Conservation (phyloP, 2,797 vertebrate genomes). For the Antrozous pallidus region DNA sequence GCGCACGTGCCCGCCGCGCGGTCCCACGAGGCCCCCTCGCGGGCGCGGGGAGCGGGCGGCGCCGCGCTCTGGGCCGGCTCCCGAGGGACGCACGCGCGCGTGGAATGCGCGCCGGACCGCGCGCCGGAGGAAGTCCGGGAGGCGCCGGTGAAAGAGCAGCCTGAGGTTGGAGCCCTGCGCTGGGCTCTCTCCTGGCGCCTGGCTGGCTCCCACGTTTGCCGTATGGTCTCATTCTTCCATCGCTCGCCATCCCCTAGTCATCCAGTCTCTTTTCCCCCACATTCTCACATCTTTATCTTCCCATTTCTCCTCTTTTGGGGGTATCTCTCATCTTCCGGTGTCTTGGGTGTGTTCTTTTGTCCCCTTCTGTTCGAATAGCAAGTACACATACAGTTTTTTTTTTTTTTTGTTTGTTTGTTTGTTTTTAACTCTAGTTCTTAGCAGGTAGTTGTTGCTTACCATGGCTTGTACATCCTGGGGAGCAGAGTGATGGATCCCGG, state of each 20-base stretch:
- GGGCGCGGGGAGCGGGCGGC: not conserved
- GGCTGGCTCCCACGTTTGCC: too few relatives aligned
- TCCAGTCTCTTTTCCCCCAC: too few relatives aligned
- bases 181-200: not conserved
- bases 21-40: not conserved
- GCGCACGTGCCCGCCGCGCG: not conserved
- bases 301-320: not conserved
- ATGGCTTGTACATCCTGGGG: not conserved
- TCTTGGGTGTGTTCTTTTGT: not conserved
- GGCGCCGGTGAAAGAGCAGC: not conserved
- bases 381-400: too few relatives aligned
- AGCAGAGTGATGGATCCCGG: too few relatives aligned
- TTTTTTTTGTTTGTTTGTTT: not conserved
- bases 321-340: not conserved
- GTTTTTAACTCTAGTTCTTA: too few relatives aligned
- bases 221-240: fast-evolving
- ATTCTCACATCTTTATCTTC: not conserved
- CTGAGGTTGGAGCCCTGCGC: not conserved
- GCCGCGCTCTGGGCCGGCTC: fast-evolving
- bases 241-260: not conserved
- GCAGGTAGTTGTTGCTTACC: too few relatives aligned
- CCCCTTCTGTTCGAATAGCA: not conserved
- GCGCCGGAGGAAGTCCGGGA: not conserved
- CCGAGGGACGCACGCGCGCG: not conserved
- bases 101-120: not conserved